Conservation (phyloP, 92 coral and sea anemone species). For the Paragorgia papillata region DNA sequence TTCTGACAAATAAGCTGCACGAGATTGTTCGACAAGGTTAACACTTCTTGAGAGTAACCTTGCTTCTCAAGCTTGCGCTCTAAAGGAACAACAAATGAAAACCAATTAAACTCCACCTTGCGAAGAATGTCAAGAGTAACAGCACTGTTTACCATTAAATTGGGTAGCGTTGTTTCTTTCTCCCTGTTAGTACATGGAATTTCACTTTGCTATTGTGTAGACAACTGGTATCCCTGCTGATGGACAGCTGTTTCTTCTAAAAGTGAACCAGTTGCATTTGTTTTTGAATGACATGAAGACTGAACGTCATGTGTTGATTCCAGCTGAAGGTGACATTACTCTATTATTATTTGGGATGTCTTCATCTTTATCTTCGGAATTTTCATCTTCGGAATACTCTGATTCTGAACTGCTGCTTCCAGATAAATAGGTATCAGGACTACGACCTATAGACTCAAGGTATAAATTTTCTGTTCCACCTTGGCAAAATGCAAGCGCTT, state of each 20-base stretch:
- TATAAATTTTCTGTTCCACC: constrained; percentile 29
- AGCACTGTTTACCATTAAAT: constrained; percentile 14
- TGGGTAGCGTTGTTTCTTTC: constrained; percentile 3
- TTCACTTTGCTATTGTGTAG: constrained; percentile 22
- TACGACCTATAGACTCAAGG: constrained; percentile 44
- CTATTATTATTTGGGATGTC: background rate
- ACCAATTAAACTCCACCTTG: constrained; percentile 57
- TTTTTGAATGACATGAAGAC: constrained; percentile 14
- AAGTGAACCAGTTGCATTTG: constrained; percentile 16
- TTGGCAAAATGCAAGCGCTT: constrained; percentile 23
- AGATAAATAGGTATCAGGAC: constrained; percentile 48
- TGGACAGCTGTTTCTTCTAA: constrained; percentile 20
- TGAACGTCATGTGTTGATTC: constrained; percentile 1
- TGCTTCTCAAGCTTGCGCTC: constrained; percentile 32
- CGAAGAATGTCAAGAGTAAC: constrained; percentile 8
- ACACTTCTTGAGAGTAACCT: constrained; percentile 39
- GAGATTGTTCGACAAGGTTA: constrained; percentile 55
- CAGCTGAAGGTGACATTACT: background rate
- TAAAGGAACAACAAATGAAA: constrained; percentile 47
- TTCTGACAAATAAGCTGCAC: no score
- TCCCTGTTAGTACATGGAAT: constrained; percentile 13
- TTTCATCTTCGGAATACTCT: constrained; percentile 40
- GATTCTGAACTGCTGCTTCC: constrained; percentile 48
- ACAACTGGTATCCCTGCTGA: constrained; percentile 6
- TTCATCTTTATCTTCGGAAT: background rate